phyloP scores from a whole-genome alignment of 2,888 invertebrate species.

The Dryobotodes eremita region DNA sequence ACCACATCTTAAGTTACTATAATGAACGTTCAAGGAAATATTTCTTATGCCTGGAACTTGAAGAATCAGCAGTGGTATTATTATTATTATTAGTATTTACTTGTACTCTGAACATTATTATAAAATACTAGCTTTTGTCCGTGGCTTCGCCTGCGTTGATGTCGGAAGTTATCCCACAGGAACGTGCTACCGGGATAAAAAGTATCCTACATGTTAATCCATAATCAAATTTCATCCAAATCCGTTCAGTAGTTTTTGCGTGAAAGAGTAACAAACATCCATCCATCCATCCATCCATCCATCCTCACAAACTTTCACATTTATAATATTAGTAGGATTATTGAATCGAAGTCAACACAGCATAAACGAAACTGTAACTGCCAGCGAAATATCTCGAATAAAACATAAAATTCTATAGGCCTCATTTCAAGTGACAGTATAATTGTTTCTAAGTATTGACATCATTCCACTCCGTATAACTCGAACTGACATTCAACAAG shows the following conservation, averaged over 20 bases:
- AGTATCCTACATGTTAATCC: too few relatives aligned
- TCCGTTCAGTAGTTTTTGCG: too few relatives aligned
- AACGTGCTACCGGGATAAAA: too few relatives aligned
- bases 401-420: background rate
- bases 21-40: background rate
- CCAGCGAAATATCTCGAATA: slow-evolving; percentile 6
- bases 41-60: background rate
- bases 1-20: background rate
- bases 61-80: background rate
- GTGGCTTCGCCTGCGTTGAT: too few relatives aligned
- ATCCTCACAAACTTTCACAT: too few relatives aligned
- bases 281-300: too few relatives aligned
- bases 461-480: slow-evolving; percentile 8
- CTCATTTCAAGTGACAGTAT: slow-evolving; percentile 5
- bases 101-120: background rate
- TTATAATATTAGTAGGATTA: too few relatives aligned
- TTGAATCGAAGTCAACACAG: background rate
- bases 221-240: too few relatives aligned
- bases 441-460: slow-evolving; percentile 12
- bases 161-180: too few relatives aligned
- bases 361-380: background rate
- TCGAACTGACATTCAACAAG: slow-evolving; percentile 36
- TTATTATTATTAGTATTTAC: too few relatives aligned
- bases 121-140: too few relatives aligned
- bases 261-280: too few relatives aligned